Evolutionary conservation across 2,888 invertebrate species (phyloP).

Genomic region (Drosophila mulleri): DNA sequence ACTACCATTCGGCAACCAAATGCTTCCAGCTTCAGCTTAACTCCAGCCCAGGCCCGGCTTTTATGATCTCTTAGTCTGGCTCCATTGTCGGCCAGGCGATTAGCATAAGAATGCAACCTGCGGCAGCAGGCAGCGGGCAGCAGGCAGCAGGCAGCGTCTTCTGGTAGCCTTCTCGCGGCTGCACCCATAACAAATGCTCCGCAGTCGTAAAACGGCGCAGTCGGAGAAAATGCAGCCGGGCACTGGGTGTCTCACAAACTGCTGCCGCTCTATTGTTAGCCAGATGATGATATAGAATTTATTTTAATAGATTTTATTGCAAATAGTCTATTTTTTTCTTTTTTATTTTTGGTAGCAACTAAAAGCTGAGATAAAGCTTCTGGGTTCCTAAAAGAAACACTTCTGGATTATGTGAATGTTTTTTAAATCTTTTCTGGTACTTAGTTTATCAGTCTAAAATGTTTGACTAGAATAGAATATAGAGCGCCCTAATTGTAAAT

Average conservation of each 20-base stretch:
- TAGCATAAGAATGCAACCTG: constrained; percentile 77
- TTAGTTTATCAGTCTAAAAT: background rate
- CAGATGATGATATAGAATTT: constrained; percentile 33
- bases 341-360: constrained; percentile 45
- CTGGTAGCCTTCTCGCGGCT: constrained; percentile 42
- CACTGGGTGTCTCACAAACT: constrained; percentile 47
- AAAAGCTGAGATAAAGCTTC: constrained; percentile 55
- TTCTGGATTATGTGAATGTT: constrained; percentile 2
- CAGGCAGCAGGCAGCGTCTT: constrained; percentile 39
- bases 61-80: constrained; percentile 43
- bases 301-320: constrained; percentile 69
- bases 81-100: constrained; percentile 59
- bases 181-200: constrained; percentile 62
- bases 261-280: constrained; percentile 19
- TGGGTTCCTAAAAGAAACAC: constrained; percentile 43
- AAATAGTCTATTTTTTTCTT: constrained; percentile 59
- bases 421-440: constrained; percentile 3
- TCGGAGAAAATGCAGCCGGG: constrained; percentile 31
- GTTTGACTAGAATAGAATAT: background rate
- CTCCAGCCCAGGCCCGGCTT: constrained; percentile 19
- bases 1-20: constrained; percentile 50
- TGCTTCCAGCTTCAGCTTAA: constrained; percentile 31
- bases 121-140: constrained; percentile 56
- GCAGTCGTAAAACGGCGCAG: constrained; percentile 41
- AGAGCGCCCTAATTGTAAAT: background rate